These are phyloP conservation scores for Platichthys stellatus DNA, from an alignment of 2,113 vertebrate genomes.

Conservation along the genomic window DNA sequence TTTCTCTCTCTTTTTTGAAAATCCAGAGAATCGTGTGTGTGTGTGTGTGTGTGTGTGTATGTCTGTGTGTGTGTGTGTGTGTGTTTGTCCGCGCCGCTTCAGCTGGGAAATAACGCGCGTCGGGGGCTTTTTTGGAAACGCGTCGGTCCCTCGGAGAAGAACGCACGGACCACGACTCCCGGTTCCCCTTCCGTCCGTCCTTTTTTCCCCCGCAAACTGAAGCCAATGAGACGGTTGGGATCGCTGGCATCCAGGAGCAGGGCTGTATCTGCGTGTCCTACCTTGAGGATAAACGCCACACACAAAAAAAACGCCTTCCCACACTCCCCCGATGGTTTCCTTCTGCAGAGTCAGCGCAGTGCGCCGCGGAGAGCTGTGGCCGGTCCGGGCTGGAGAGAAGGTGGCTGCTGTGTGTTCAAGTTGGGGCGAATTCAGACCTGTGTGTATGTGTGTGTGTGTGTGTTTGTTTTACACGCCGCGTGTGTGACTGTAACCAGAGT, in stretches of 20 bases:
- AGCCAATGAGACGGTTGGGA: constrained; percentile 41
- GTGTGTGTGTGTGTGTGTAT: too few relatives aligned
- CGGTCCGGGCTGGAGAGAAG: constrained; percentile 66
- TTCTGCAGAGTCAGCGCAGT: constrained; percentile 71
- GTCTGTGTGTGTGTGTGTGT: too few relatives aligned
- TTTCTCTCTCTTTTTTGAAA: constrained; percentile 6
- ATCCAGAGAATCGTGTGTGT: constrained; percentile 10
- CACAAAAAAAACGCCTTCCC: constrained; percentile 51
- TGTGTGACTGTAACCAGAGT: constrained; percentile 67
- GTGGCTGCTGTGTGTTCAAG: constrained; percentile 61
- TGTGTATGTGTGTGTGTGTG: constrained; percentile 26
- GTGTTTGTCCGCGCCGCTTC: constrained; percentile 19
- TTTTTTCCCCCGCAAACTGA: constrained; percentile 18
- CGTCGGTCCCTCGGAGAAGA: constrained; percentile 48
- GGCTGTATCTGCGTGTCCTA: constrained; percentile 62
- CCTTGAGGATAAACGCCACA: constrained; percentile 57
- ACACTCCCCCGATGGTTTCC: constrained; percentile 68
- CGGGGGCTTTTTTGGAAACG: constrained; percentile 64
- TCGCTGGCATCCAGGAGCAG: constrained; percentile 56
- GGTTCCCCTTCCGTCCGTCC: constrained; percentile 21
- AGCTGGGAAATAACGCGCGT: constrained; percentile 53
- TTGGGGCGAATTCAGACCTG: constrained; percentile 55
- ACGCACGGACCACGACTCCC: constrained; percentile 52
- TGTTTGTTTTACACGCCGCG: constrained; percentile 40
- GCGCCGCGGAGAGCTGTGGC: constrained; percentile 65